Base-by-base conservation (phyloP, 2,113 vertebrate genomes). In the Planiliza haematocheilus region DNA sequence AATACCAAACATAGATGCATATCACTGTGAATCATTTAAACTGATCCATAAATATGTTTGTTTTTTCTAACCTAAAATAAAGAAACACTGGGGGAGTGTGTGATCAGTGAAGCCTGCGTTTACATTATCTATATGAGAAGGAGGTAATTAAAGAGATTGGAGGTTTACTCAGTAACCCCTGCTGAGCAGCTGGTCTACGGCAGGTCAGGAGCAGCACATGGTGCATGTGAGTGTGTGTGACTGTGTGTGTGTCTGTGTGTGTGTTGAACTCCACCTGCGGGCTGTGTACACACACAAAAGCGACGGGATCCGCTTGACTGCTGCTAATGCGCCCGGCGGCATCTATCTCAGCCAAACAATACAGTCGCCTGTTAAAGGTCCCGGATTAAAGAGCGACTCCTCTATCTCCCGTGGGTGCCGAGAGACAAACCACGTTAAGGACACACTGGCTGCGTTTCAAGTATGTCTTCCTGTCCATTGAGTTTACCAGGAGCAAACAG, bases 141-240 rank as follows among this genome's bases (percentile, higher is more conserved):
- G 83, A 59, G 89, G 77, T 85, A 88, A 92, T 92, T 91, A 91
- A 91, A 88, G 84, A 87, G 89, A 92, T 88, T 89, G 90, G 87
- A 91, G 86, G 88, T 91, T 90, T 89, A 88, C 82, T 89, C 77
- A 84, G 82, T 91, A 80, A 90, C 86, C 89, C 88, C 86, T 89
- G 88, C 85, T 74, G 88, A 93, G 90, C 90, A 93, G 91, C 91
- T 92, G 91, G 85, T 91, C 79, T 85, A 76, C 46, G 85, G 89
- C 85, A 90, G 90, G 81, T 91, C 91, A 91, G 86, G 68, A 76
- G 85, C 90, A 79, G 90, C 90, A 91, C 91, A 93, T 91, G 91
- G 91, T 42, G 84, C 81, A 81, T 79, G 59, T 56, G 61, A 12
- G 77, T 21, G 73, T 1, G 77, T 24, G 71, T 24, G 70, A 41